Evolutionary conservation across 2,113 vertebrate genomes (phyloP).

Genomic region (Brienomyrus brachyistius): DNA sequence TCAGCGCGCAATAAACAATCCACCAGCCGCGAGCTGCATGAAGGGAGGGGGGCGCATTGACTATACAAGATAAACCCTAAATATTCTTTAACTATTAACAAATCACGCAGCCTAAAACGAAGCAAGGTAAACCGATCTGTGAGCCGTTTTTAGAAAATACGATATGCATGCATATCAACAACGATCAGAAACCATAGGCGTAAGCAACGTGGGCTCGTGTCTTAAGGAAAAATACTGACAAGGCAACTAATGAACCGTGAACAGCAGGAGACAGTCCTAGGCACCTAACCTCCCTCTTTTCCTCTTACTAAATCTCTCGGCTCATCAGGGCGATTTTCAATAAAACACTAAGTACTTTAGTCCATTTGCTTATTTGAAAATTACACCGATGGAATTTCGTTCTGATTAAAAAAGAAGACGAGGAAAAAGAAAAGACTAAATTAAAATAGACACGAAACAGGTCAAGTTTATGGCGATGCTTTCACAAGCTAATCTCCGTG

Average conservation of each 20-base stretch:
- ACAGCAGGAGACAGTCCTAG: slow-evolving; percentile 70
- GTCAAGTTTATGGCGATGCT: slow-evolving; percentile 87
- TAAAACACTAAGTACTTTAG: slow-evolving; percentile 59
- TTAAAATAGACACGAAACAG: slow-evolving; percentile 93
- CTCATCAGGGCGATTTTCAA: slow-evolving; percentile 33
- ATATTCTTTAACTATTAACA: background rate
- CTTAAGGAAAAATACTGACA: slow-evolving; percentile 87
- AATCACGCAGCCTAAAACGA: background rate
- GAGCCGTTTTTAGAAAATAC: slow-evolving; percentile 51
- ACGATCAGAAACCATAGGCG: slow-evolving; percentile 58
- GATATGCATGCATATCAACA: slow-evolving; percentile 48
- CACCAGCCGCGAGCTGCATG: background rate
- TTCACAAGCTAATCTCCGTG: slow-evolving; percentile 85
- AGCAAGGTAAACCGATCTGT: background rate
- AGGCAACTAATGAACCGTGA: slow-evolving; percentile 86
- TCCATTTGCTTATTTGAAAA: slow-evolving; percentile 33
- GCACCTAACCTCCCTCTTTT: slow-evolving; percentile 57
- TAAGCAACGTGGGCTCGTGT: slow-evolving; percentile 88
- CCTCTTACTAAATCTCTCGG: slow-evolving; percentile 30
- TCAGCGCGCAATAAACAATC: slow-evolving; percentile 6
- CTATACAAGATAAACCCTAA: background rate
- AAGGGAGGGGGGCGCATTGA: background rate
- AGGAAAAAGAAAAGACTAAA: slow-evolving; percentile 74
- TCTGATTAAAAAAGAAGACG: slow-evolving; percentile 58
- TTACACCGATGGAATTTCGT: slow-evolving; percentile 28